Percentiles rank a stretch among this genome's conserved stretches.
These are phyloP conservation scores for Psophia crepitans DNA, from an alignment of 2,113 vertebrate genomes.

Conservation along the genomic window DNA sequence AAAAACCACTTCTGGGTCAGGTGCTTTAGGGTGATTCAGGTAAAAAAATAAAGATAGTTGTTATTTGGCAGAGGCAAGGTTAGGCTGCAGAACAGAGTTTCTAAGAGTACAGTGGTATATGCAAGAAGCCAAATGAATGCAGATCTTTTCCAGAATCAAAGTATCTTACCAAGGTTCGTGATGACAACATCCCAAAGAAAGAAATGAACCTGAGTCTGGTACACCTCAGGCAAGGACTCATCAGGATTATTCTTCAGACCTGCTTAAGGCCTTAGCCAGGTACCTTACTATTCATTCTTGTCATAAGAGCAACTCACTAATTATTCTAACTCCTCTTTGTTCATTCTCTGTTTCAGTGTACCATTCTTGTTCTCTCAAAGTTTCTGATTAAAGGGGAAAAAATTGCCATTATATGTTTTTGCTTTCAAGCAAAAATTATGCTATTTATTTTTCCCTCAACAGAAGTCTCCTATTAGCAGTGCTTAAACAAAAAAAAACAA, in stretches of 20 bases:
- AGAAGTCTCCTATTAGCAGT: not conserved
- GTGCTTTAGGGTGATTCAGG: not conserved
- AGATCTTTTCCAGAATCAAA: not conserved
- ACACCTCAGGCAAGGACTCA: not conserved
- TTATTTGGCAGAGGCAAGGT: not conserved
- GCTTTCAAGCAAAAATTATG: not conserved
- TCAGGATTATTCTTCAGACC: not conserved
- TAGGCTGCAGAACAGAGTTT: not conserved
- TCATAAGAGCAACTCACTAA: not conserved
- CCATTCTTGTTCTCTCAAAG: not conserved
- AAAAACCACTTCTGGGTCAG: not conserved
- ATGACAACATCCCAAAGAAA: not conserved
- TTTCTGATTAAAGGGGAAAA: not conserved
- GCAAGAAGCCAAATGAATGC: not conserved
- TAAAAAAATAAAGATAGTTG: not conserved
- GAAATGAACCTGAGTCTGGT: not conserved
- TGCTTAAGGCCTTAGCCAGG: not conserved
- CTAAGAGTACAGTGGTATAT: not conserved
- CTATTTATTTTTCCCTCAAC: not conserved
- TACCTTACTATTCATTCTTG: not conserved
- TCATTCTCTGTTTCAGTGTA: not conserved
- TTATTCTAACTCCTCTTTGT: not conserved
- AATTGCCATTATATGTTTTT: not conserved
- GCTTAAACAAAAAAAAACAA: not conserved
- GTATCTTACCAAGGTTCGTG: not conserved